Conservation (phyloP, 2,888 invertebrate genomes). For the Mesorhabditis spiculigera region DNA sequence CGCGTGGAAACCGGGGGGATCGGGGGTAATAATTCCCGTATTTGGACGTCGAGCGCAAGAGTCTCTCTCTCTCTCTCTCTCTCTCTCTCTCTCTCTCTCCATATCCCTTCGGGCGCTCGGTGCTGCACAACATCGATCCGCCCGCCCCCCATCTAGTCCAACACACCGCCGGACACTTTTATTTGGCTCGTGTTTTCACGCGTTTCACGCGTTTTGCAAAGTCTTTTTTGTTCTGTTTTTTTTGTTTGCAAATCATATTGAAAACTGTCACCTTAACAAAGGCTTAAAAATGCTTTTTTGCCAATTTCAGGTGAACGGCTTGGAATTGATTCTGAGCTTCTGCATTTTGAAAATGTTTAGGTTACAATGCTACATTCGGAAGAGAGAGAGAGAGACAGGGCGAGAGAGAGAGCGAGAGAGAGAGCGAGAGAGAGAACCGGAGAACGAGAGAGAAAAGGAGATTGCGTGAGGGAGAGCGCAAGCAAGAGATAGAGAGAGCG, state of each 20-base stretch:
- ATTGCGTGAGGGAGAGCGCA: background rate
- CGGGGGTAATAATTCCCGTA: background rate
- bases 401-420: conserved; percentile 6
- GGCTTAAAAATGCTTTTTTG: conserved; percentile 7
- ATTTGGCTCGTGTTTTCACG: conserved; percentile 7
- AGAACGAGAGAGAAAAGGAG: conserved; percentile 13
- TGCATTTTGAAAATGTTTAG: too few relatives aligned
- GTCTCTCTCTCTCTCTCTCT: conserved; percentile 8
- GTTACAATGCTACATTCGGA: conserved; percentile 6
- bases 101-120: background rate
- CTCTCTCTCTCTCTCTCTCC: conserved; percentile 10
- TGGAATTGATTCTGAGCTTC: too few relatives aligned
- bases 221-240: too few relatives aligned
- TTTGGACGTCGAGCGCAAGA: background rate
- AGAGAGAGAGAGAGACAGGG: conserved; percentile 6
- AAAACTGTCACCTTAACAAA: conserved; percentile 10
- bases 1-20: background rate
- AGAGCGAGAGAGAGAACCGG: background rate
- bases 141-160: background rate
- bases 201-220: background rate
- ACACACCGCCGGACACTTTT: background rate
- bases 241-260: too few relatives aligned
- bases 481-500: conserved; percentile 9
- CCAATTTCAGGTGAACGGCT: too few relatives aligned
- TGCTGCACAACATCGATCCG: conserved; percentile 13